phyloP scores from a whole-genome alignment of 2,113 vertebrate genomes.

The Neofelis nebulosa region DNA sequence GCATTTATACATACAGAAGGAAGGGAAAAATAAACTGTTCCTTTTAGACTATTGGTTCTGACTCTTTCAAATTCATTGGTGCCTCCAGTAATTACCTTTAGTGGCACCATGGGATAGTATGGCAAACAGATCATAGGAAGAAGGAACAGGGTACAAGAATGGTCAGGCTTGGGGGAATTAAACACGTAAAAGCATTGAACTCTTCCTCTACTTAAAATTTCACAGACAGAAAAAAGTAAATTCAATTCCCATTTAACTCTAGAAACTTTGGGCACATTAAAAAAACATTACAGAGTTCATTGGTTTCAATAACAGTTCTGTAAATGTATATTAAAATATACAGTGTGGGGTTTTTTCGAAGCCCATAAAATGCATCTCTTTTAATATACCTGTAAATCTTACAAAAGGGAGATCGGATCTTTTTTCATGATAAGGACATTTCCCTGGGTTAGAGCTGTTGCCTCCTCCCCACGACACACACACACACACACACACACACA shows the following conservation, averaged over 20 bases:
- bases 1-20: neutral
- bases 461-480: too few relatives aligned
- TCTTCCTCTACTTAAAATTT: neutral
- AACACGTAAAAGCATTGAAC: neutral
- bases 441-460: neutral
- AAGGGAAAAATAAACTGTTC: neutral
- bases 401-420: neutral
- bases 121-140: neutral
- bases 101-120: neutral
- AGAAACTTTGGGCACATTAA: neutral
- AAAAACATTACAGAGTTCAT: neutral
- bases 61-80: neutral
- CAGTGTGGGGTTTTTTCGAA: neutral
- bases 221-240: neutral
- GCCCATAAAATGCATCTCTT: neutral
- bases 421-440: neutral
- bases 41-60: neutral
- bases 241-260: neutral
- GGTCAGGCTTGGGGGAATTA: neutral
- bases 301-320: neutral
- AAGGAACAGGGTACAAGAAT: neutral
- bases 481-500: too few relatives aligned
- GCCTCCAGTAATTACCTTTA: neutral
- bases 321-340: neutral
- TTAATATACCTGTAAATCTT: neutral